Percentiles rank a stretch among this genome's conserved stretches.
phyloP scores from a whole-genome alignment of 2,113 vertebrate genomes.

The Halcyon senegalensis region DNA sequence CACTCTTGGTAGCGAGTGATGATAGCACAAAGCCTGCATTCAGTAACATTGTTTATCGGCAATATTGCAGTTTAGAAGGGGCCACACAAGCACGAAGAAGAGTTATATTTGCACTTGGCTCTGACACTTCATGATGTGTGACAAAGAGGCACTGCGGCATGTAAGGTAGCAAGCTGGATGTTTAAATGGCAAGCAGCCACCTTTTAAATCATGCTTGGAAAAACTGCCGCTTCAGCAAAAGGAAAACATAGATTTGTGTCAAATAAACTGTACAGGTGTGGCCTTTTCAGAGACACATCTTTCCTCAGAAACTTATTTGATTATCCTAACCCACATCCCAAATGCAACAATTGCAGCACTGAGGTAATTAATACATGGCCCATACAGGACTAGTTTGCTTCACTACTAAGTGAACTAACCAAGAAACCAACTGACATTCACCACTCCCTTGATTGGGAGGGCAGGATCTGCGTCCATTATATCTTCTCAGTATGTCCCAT shows the following conservation, averaged over 20 bases:
- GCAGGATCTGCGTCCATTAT: background rate
- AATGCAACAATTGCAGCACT: background rate
- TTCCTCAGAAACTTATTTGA: background rate
- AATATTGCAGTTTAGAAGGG: background rate
- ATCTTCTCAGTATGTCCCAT: background rate
- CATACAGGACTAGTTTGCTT: background rate
- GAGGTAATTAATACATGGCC: background rate
- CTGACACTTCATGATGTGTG: background rate
- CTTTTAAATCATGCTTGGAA: background rate
- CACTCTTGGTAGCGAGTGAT: background rate
- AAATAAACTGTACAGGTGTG: background rate
- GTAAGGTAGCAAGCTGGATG: background rate
- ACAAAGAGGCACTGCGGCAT: background rate
- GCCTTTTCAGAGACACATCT: background rate
- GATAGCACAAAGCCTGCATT: background rate
- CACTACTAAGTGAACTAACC: background rate
- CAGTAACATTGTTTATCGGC: background rate
- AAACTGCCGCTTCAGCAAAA: background rate
- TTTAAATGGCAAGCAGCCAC: background rate
- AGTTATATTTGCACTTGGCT: background rate
- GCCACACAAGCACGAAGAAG: background rate
- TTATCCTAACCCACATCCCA: background rate
- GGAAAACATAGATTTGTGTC: background rate
- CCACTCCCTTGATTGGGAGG: fast-evolving
- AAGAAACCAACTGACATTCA: background rate